Evolutionary conservation across 1,140 invertebrate species (phyloP), one percentile per base, ranked within the genome.

Genomic region (Megalonaias nervosa): DNA sequence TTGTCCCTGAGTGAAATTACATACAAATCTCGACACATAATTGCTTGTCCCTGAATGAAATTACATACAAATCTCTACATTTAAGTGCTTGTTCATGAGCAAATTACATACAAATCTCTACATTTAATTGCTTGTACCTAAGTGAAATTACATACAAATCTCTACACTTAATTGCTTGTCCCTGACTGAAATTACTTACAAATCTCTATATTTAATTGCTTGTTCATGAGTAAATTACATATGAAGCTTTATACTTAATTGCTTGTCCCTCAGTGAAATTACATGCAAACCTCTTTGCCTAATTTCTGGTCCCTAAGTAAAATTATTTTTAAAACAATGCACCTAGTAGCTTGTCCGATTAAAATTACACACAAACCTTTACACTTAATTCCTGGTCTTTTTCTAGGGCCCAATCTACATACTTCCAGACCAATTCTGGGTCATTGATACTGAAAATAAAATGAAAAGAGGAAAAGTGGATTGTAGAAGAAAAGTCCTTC

Each of bases 201-300:
- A 31, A 92, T 81, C 60, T 92, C 71, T 31, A 90, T 87, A 81
- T 83, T 74, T 91, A 87, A 82, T 82, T 86, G 71, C 91, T 82
- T 74, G 38, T 6, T 3, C 38, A 1, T 38, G 38, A 38, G 6
- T 38, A 38, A 6, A 38, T 38, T 38, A 38, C 38, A 38, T 6
- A 38, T 9, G 5, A 31, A 31, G 2, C 31, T 31, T 31, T 31
- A 31, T 5, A 31, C 31, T 31, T 31, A 31, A 31, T 31, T 31
- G 1, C 84, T 92, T 81, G 84, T 92, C 89, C 75, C 82, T 89
- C 70, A 90, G 87, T 70, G 92, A 74, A 38, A 91, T 85, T 88
- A 91, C 91, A 81, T 92, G 90, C 11, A 90, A 87, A 86, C 92
- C 91, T 71, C 91, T 91, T 90, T 91, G 91, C 55, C 92, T 82